Evolutionary conservation across 2,113 vertebrate species (phyloP).

Genomic region (Heloderma charlesbogerti): DNA sequence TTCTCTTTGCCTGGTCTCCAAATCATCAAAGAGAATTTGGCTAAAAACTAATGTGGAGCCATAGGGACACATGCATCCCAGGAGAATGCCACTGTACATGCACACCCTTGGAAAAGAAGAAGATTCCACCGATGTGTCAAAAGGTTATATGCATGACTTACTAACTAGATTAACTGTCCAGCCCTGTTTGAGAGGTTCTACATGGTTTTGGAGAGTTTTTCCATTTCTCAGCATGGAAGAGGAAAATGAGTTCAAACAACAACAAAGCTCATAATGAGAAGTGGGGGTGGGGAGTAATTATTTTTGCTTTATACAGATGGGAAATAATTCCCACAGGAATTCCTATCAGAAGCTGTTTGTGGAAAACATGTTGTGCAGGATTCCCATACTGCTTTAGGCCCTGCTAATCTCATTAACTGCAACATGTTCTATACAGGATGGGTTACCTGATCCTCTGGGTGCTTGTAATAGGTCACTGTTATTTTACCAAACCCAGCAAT

Average conservation of each 20-base stretch:
- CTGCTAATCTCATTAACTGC: neutral
- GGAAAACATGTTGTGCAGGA: too few species aligned
- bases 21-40: neutral
- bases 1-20: neutral
- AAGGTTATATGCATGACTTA: neutral
- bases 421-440: neutral
- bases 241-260: neutral
- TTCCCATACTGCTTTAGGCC: neutral
- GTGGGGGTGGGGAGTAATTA: neutral
- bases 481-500: neutral
- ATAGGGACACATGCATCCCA: neutral
- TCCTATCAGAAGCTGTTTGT: neutral
- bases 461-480: neutral
- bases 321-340: neutral
- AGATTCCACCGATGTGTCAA: neutral
- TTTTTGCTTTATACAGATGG: neutral
- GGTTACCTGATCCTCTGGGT: neutral
- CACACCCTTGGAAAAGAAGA: neutral
- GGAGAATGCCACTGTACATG: neutral
- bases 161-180: neutral
- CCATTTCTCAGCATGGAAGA: neutral
- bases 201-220: neutral
- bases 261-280: neutral
- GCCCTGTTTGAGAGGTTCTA: neutral
- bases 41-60: constrained; percentile 11